Evolutionary conservation across 2,888 invertebrate genomes (phyloP), one percentile per base, ranked within the genome.

Genomic region (Platerodrilus igneus): DNA sequence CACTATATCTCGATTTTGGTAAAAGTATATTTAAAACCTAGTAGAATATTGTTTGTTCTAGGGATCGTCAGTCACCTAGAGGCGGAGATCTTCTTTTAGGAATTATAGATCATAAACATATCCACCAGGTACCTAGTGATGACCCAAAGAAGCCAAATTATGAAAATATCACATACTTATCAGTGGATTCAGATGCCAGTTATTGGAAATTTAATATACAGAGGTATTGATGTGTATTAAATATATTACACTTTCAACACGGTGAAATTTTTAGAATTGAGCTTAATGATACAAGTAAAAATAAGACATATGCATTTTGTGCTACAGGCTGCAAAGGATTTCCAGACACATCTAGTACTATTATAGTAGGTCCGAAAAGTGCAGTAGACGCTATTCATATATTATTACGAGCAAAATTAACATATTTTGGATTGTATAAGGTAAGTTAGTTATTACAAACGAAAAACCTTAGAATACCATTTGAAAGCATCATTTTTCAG

Each of bases 201-300:
- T 81, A 81, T 58, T 86, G 85, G 85, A 76, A 80, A 58, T 78
- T 86, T 62, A 66, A 71, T 41, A 76, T 85, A 75, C 80, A 83
- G 53, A 71, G 71, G 78, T 79, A 67, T 61, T 51, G 46, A 6
- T 20, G 7, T 8, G 20, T 21, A 15, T 23, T 10, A 23, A 8
- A n/a, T n/a, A n/a, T n/a, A n/a, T n/a, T 8, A 23, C n/a, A 5
- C 10, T 8, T 23, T 10, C 4, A 23, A 8, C 4, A 10, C 4
- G 5, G n/a, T 23, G 23, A 7, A 6, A 10, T 23, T 52, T 52
- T 26, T 32, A 60, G 60, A 38, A 23, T 59, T 35, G 43, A 38
- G 2, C 7, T 55, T 0, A 44, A 53, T 16, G 14, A 29, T 5
- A 25, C 28, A 2, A 16, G 19, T 3, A 47, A 39, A 16, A 56